Base-by-base conservation (phyloP, 1,140 invertebrate species). In the Drosophila dunni region DNA sequence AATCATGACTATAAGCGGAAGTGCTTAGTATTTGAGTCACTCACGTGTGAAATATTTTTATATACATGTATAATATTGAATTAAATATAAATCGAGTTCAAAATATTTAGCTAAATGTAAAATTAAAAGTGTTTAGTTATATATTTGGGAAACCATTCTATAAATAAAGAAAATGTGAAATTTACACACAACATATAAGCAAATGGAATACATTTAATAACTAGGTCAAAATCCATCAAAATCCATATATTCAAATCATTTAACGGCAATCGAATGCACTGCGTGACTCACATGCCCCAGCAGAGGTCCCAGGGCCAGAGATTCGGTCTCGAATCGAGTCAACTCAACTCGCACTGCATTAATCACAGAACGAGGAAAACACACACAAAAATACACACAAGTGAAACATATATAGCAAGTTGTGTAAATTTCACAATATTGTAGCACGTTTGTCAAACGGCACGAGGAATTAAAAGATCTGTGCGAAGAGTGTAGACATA, bases 211-310 rank as follows among this genome's bases (percentile, higher is more conserved):
- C 56, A 56, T 34, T 61, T 70, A 53, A 79, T 82, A 86, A 88
- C 64, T 86, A 50, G 82, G 83, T 82, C 83, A 86, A 70, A 88
- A 77, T 45, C 79, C 67, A 88, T 70, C 53, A 66, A 76, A 62
- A 79, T 76, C 53, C 76, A 79, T 83, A 75, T 77, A 88, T 82
- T 88, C 76, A 76, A 81, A 82, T 88, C 83, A 81, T 82, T 85
- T 86, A 85, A 79, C 75, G 75, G 82, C 81, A 86, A 85, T 85
- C 79, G 73, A 82, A 85, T 72, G 71, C 40, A 11, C 24, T 53
- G 36, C 54, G 24, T 72, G 67, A 75, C 50, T 75, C 76, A 75
- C 68, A 76, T 68, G 40, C 40, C 60, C 50, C 63, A 56, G 62
- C 61, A 64, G 29, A 63, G 61, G 65, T 57, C 72, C 33, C 68